Evolutionary conservation across 2,797 vertebrate genomes (phyloP), one percentile per base, ranked within the genome.

Genomic region (Schizothorax lantsangensis): DNA sequence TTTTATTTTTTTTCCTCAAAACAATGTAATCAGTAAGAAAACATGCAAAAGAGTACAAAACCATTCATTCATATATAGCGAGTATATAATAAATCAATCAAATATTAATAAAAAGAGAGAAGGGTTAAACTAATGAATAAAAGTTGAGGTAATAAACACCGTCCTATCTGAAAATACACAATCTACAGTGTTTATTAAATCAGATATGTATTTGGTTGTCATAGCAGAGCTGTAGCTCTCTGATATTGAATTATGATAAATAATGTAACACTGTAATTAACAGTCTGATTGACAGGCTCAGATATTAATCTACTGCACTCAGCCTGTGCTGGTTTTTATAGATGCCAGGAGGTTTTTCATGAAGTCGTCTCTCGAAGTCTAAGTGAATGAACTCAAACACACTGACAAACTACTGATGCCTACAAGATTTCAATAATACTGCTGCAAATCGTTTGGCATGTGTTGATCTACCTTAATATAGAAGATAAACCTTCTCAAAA

Each of bases 21-120:
- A 57, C 75, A 78, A 57, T 38, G 9, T 33, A 30, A 79, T 79
- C 45, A 33, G 47, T 78, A 84, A 80, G 78, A 87, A 84, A 87
- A 43, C 81, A 84, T 80, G 69, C 68, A 62, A 52, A 87, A 69
- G 11, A 68, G 77, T 84, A 84, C 82, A 87, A 87, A 87, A 87
- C 49, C 30, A 43, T 54, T 38, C 49, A 62, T 52, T 43, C 36
- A 19, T 69, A 40, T 11, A 75, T 64, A 19, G 43, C 4, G 11
- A 52, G 33, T 71, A 69, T 49, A 45, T 66, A 36, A 84, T 26
- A 68, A 84, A 64, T 30, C 26, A n/a, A 47, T 62, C 17, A n/a
- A 21, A 68, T 21, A 6, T 10, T 8, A 54, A 19, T 47, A 38
- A 36, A 6, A 49, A 17, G 21, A 62, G 36, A 19, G 15, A 4